phyloP scores from a whole-genome alignment of 2,797 vertebrate species.

The Sebastes steindachneri region DNA sequence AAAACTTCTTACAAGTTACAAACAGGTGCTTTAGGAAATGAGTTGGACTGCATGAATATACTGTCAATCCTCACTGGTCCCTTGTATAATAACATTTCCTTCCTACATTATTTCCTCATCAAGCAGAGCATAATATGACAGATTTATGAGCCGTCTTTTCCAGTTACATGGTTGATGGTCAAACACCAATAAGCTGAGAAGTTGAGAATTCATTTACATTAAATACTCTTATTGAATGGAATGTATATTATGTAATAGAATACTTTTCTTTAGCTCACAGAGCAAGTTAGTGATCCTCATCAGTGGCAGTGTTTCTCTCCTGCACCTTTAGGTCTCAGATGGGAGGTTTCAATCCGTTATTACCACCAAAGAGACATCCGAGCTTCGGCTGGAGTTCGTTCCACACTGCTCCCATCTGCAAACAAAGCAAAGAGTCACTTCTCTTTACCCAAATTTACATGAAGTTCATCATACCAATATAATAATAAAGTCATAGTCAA shows the following conservation, averaged over 20 bases:
- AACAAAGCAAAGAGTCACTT: background rate
- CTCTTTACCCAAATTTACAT: background rate
- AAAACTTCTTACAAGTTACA: slow-evolving; percentile 18
- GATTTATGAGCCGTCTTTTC: slow-evolving; percentile 14
- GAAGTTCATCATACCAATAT: background rate
- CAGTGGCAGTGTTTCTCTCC: slow-evolving; percentile 17
- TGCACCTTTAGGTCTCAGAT: slow-evolving; percentile 68
- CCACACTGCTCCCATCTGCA: slow-evolving; percentile 97
- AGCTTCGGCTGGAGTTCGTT: slow-evolving; percentile 95
- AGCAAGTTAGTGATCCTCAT: slow-evolving; percentile 16
- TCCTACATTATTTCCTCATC: slow-evolving; percentile 5
- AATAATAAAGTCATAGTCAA: background rate
- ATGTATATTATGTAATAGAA: background rate
- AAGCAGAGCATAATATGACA: slow-evolving; percentile 10
- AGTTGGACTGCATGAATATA: slow-evolving; percentile 8
- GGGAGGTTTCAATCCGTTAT: slow-evolving; percentile 79
- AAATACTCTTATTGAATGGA: slow-evolving; percentile 16
- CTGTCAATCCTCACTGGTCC: slow-evolving; percentile 2
- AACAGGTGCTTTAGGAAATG: slow-evolving; percentile 18
- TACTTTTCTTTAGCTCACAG: slow-evolving; percentile 30
- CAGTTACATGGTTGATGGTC: slow-evolving; percentile 1
- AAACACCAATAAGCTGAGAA: background rate
- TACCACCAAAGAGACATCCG: slow-evolving; percentile 88
- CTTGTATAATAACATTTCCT: slow-evolving; percentile 14
- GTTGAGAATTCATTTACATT: background rate